A percentile compares a stretch with the other conserved stretches of the same genome.
These are phyloP conservation scores for Prunella himalayana DNA, from an alignment of 2,113 vertebrate genomes.

Conservation along the genomic window DNA sequence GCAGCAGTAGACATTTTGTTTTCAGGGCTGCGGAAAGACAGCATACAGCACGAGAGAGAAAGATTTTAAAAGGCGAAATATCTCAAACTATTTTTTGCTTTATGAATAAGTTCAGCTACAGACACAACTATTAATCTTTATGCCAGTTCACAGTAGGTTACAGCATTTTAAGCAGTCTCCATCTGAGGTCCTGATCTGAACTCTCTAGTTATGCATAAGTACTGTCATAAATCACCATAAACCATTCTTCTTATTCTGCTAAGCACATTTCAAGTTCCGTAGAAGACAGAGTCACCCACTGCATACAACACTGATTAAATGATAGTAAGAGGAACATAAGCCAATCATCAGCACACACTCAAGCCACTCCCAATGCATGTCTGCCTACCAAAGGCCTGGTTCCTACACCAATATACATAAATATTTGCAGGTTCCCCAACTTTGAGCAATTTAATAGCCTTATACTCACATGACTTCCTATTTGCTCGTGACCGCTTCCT, in stretches of 20 bases:
- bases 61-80: not conserved
- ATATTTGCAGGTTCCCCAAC: not conserved
- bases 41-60: not conserved
- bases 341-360: not conserved
- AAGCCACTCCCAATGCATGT: not conserved
- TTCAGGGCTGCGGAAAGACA: not conserved
- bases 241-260: not conserved
- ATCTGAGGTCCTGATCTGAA: not conserved
- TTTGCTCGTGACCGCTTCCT: constrained; percentile 91
- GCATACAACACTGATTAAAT: not conserved
- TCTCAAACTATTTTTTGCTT: not conserved
- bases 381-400: not conserved
- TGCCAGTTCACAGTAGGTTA: not conserved
- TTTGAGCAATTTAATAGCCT: not conserved
- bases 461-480: constrained; percentile 89
- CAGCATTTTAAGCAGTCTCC: not conserved
- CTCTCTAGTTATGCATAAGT: not conserved
- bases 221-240: not conserved
- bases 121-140: not conserved
- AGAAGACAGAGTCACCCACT: not conserved
- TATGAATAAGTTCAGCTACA: not conserved
- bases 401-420: accelerated
- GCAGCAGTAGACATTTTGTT: constrained; percentile 10
- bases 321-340: not conserved
- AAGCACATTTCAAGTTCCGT: not conserved